Percentiles rank a stretch among this genome's conserved stretches.
These are phyloP conservation scores for Chrysolina americana DNA, from an alignment of 2,888 invertebrate genomes.

Conservation along the genomic window DNA sequence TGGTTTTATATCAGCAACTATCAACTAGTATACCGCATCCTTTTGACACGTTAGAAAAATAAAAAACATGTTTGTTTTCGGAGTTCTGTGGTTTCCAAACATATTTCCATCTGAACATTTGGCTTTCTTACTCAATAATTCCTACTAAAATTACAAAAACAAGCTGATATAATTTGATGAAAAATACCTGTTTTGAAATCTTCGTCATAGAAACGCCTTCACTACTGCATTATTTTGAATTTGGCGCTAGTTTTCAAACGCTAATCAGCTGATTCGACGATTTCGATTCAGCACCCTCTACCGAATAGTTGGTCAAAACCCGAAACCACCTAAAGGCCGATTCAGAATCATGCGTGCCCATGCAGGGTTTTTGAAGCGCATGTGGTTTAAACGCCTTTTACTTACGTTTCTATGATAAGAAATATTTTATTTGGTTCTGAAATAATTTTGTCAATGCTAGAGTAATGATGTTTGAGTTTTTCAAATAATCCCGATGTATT, in stretches of 20 bases:
- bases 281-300: neutral
- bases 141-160: conserved; percentile 6
- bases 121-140: neutral
- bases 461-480: too few species aligned
- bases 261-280: conserved; percentile 44
- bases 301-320: neutral
- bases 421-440: too few species aligned
- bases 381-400: too few species aligned
- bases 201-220: conserved; percentile 44
- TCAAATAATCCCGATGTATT: too few species aligned
- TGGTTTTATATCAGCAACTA: neutral
- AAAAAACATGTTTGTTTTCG: conserved; percentile 15
- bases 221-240: conserved; percentile 44
- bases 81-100: conserved; percentile 15
- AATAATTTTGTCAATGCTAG: too few species aligned
- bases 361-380: too few species aligned
- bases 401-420: too few species aligned
- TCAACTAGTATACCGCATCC: neutral
- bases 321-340: too few species aligned
- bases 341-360: too few species aligned
- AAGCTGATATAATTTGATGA: conserved; percentile 18
- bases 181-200: conserved; percentile 39
- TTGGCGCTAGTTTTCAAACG: conserved; percentile 40
- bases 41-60: neutral
- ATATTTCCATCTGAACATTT: neutral